phyloP scores from a whole-genome alignment of 2,113 vertebrate genomes.

The Ceuthmochares aereus region DNA sequence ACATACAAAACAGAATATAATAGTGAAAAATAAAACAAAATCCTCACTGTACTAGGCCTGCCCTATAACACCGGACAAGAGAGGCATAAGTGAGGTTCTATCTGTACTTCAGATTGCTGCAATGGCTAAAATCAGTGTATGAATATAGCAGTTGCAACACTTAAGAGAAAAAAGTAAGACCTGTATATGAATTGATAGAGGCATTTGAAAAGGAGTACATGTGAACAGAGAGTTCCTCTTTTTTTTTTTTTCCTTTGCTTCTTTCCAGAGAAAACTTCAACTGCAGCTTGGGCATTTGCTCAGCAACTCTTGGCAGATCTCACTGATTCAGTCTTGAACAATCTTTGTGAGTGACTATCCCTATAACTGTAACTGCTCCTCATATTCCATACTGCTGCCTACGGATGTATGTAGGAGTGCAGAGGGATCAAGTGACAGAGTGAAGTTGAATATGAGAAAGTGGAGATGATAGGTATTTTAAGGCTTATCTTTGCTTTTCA shows the following conservation, averaged over 20 bases:
- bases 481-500: neutral
- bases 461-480: neutral
- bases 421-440: neutral
- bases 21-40: neutral
- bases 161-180: neutral
- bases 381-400: neutral
- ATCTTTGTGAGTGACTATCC: neutral
- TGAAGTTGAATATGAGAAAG: neutral
- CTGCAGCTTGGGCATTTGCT: neutral
- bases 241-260: neutral
- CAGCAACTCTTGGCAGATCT: neutral
- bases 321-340: neutral
- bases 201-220: neutral
- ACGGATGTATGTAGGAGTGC: no score
- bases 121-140: neutral
- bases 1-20: neutral
- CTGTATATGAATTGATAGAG: neutral
- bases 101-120: neutral
- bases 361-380: accelerated
- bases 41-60: neutral
- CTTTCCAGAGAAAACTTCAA: neutral
- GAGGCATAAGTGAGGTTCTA: neutral
- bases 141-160: neutral
- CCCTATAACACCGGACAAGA: neutral
- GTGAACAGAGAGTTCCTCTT: neutral